Base-by-base conservation (phyloP, 2,888 invertebrate genomes). In the Eledona agricola region DNA sequence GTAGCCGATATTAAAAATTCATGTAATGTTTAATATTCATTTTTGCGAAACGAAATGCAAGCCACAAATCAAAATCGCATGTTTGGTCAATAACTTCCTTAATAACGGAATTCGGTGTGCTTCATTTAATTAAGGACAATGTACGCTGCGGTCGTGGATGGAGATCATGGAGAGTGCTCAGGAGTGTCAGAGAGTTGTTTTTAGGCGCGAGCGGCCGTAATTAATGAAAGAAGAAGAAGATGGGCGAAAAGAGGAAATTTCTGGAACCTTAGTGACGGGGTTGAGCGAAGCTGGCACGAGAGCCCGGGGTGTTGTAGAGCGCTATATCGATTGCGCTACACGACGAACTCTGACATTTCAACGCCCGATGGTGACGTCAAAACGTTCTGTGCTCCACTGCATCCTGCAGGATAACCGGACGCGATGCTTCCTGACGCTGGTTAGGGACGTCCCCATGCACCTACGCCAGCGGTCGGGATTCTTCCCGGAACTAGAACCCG, bases 281-380 rank as follows among this genome's bases (percentile, higher is more conserved):
- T 15, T 23, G 28, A 40, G 28, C 32, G 45, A 32, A 45, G 45
- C 45, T 45, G 45, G 45, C 34, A 34, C 45, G 25, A 34, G 45
- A 34, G 45, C 34, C 60, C 62, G 58, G 64, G 64, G 60, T 60
- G 58, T 58, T 51, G 52, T 52, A 57, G 59, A 60, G 51, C 55
- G 66, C 66, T 66, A 61, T 65, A 66, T 66, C 65, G 66, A 66
- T 66, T 60, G 45, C 35, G 29, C 45, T 23, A 32, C 60, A 56
- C 49, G 57, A 57, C 63, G 66, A 67, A 67, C 66, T 67, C 62
- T 65, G 66, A 61, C 66, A 67, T 67, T 67, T 67, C 53, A 57
- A 55, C 55, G 51, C 54, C 43, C 54, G 51, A 15, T 51, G 51
- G 51, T 51, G 51, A 51, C 51, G 51, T 51, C 51, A 51, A 46